Percentiles rank a stretch among this genome's conserved stretches.
Evolutionary conservation across 2,113 vertebrate species (phyloP).

Genomic region (Thalassoma bifasciatum): DNA sequence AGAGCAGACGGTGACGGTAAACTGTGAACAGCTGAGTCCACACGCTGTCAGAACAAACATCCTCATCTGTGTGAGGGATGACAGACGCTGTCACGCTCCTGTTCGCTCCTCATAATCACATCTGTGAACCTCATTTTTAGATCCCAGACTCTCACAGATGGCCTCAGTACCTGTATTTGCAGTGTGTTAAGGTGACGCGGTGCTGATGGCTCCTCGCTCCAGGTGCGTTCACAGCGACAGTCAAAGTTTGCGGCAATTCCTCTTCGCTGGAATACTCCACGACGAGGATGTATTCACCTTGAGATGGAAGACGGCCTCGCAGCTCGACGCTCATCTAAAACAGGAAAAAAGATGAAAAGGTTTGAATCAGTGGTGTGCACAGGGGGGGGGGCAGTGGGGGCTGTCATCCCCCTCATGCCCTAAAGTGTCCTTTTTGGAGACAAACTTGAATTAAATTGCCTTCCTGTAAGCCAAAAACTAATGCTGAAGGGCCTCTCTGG

Average conservation of each 20-base stretch:
- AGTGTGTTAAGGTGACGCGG: conserved; percentile 84
- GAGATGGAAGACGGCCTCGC: conserved; percentile 69
- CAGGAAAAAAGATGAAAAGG: not conserved
- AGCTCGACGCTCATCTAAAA: conserved; percentile 90
- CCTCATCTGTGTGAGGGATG: too few relatives aligned
- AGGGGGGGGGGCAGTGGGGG: too few relatives aligned
- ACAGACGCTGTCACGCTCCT: not conserved
- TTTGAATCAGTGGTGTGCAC: not conserved
- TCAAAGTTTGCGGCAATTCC: conserved; percentile 80
- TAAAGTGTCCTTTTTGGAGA: too few relatives aligned
- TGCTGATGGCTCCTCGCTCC: conserved; percentile 76
- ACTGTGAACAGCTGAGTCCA: conserved; percentile 52
- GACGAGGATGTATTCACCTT: conserved; percentile 85
- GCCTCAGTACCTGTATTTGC: conserved; percentile 90
- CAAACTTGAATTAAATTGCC: too few relatives aligned
- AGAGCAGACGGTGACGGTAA: conserved; percentile 2
- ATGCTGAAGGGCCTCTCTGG: too few relatives aligned
- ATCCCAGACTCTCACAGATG: too few relatives aligned
- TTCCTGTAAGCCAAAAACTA: too few relatives aligned
- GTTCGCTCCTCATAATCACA: not conserved
- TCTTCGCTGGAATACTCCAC: conserved; percentile 91
- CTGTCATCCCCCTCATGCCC: too few relatives aligned
- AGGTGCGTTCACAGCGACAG: conserved; percentile 78
- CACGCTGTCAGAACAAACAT: too few relatives aligned
- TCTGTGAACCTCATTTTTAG: not conserved